These are phyloP conservation scores for Drosophila pachea DNA, from an alignment of 1,140 invertebrate genomes.

Conservation along the genomic window DNA sequence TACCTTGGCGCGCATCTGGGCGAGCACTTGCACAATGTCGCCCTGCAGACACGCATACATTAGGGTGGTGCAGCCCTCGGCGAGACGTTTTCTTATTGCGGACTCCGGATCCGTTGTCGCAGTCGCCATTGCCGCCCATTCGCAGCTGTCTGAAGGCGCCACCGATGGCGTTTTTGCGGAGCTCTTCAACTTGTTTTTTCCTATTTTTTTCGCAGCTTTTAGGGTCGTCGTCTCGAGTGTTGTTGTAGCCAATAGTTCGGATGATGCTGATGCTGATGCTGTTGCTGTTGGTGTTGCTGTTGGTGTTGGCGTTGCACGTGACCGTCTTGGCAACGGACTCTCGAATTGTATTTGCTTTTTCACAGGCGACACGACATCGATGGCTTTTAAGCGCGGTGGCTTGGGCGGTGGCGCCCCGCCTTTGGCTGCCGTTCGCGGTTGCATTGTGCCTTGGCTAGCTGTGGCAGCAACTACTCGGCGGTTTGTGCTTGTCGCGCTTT, in stretches of 20 bases:
- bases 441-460: constrained; percentile 38
- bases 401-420: constrained; percentile 53
- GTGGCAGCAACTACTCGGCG: constrained; percentile 29
- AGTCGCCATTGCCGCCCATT: background rate
- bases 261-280: constrained; percentile 15
- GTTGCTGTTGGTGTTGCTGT: too few relatives aligned
- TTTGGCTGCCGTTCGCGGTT: constrained; percentile 50
- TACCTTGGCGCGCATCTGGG: constrained; percentile 79
- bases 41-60: constrained; percentile 94
- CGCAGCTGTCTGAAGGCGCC: constrained; percentile 4
- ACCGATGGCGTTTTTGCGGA: background rate
- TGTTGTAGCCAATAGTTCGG: constrained; percentile 2
- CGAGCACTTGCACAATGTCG: constrained; percentile 81
- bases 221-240: constrained; percentile 12
- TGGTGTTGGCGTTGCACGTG: constrained; percentile 45
- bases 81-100: constrained; percentile 74
- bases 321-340: constrained; percentile 62
- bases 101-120: constrained; percentile 24
- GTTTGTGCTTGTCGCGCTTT: constrained; percentile 37
- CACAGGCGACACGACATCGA: constrained; percentile 13
- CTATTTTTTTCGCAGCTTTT: background rate
- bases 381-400: constrained; percentile 62
- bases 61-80: constrained; percentile 85
- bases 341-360: constrained; percentile 75
- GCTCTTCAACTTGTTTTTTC: constrained; percentile 3